Base-by-base conservation (phyloP, 2,113 vertebrate species). In the Pachyramphus minor region DNA sequence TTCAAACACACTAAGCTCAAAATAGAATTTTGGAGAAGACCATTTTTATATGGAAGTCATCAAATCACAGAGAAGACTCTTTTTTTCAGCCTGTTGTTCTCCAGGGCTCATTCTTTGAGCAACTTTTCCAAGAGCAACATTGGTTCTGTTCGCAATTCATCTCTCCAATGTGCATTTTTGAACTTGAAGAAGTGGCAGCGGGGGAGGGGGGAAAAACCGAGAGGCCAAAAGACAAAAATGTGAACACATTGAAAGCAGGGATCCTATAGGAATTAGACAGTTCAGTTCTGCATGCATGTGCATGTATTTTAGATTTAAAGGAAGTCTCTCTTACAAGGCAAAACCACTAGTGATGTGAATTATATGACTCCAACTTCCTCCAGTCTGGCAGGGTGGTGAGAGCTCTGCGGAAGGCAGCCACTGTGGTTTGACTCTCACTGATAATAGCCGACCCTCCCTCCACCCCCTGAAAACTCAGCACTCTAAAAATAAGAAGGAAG, bases 351-450 rank as follows among this genome's bases (percentile, higher is more conserved):
- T 17, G 20, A 95, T 94, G 91, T 95, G 95, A 94, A 96, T 97
- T 97, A 96, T 96, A 98, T 33, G 95, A 92, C 79, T 93, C 78
- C 87, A 80, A 72, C 94, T 96, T 97, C 97, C 97, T 96, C 94
- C 80, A 92, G 87, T 80, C 94, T 97, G 97, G 97, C 97, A 96
- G 81, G 60, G 49, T 18, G 52, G 91, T 55, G 94, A 85, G 89
- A 96, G 95, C 92, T 93, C 96, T 91, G 73, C 84, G 39, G 97
- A 97, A 97, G 97, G 97, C 97, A 98, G 97, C 83, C 96, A 95
- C 96, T 98, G 98, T 97, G 98, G 98, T 98, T 98, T 98, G 96
- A 98, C 98, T 98, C 98, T 98, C 97, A 95, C 97, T 98, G 98
- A 98, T 98, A 98, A 98, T 98, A 98, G 98, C 97, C 98, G 94